phyloP scores from a whole-genome alignment of 1,140 invertebrate genomes.

The Heliothis virescens region DNA sequence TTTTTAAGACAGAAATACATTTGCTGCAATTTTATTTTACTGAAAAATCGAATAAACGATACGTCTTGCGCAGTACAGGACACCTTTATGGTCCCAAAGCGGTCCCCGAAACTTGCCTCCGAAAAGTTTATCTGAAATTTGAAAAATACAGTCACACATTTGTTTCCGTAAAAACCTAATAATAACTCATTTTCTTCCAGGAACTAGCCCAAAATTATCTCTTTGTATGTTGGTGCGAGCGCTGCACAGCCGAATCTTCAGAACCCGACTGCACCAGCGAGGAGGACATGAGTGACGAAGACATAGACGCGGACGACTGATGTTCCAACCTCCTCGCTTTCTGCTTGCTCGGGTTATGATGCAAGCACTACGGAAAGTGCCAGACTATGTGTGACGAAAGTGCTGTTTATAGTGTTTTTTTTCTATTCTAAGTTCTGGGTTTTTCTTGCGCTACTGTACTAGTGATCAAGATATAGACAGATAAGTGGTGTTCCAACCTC shows the following conservation, averaged over 20 bases:
- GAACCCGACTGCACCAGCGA: slow-evolving; percentile 94
- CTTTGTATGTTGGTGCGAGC: slow-evolving; percentile 93
- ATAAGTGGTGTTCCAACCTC: slow-evolving; percentile 85
- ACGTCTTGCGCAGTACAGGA: too few species aligned
- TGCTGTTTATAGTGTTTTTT: too few species aligned
- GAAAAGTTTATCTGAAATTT: not conserved
- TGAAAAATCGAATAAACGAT: too few species aligned
- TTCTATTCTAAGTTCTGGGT: too few species aligned
- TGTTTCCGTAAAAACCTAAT: not conserved
- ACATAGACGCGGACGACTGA: slow-evolving; percentile 85
- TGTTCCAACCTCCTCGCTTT: slow-evolving; percentile 84
- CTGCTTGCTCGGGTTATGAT: slow-evolving; percentile 78
- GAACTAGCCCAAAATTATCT: slow-evolving; percentile 93
- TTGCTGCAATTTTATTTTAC: too few species aligned
- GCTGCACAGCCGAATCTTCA: slow-evolving; percentile 91
- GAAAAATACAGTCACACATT: not conserved
- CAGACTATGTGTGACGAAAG: too few species aligned
- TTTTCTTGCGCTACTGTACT: too few species aligned
- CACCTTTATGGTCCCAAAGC: too few species aligned
- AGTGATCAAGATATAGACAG: slow-evolving; percentile 86
- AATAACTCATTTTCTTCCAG: slow-evolving; percentile 67
- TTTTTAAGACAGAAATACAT: too few species aligned
- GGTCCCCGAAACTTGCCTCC: too few species aligned
- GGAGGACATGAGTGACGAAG: slow-evolving; percentile 87
- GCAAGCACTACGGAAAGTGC: not conserved